Conservation (phyloP, 2,888 invertebrate species). For the Mesorhabditis spiculigera region DNA sequence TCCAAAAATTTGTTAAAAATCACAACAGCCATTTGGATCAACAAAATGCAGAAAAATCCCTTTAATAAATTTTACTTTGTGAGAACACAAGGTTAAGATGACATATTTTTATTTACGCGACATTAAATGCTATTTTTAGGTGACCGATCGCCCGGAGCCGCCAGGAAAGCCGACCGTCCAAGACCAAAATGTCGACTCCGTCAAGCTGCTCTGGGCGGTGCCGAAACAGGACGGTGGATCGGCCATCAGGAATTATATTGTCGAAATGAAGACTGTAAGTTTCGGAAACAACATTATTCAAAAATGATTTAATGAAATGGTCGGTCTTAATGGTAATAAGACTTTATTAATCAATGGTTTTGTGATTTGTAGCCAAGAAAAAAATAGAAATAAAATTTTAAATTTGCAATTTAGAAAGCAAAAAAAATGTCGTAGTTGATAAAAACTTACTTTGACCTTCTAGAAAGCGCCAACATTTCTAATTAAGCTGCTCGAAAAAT, state of each 20-base stretch:
- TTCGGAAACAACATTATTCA: background rate
- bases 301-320: no score
- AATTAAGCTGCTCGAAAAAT: no score
- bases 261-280: constrained; percentile 77
- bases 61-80: no score
- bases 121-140: constrained; percentile 26
- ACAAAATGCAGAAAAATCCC: background rate
- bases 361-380: background rate
- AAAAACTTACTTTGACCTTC: no score
- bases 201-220: constrained; percentile 79
- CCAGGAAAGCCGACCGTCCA: constrained; percentile 73
- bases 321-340: no score
- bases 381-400: constrained; percentile 1
- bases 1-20: no score
- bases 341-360: no score
- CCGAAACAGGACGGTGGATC: constrained; percentile 89
- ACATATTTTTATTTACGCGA: no score
- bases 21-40: no score
- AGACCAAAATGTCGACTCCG: constrained; percentile 70
- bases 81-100: no score
- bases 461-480: no score
- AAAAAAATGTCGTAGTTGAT: no score
- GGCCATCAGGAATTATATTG: constrained; percentile 83
- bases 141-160: constrained; percentile 75
- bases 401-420: background rate